phyloP scores from a whole-genome alignment of 2,797 vertebrate species.

The Aulostomus chinensis region DNA sequence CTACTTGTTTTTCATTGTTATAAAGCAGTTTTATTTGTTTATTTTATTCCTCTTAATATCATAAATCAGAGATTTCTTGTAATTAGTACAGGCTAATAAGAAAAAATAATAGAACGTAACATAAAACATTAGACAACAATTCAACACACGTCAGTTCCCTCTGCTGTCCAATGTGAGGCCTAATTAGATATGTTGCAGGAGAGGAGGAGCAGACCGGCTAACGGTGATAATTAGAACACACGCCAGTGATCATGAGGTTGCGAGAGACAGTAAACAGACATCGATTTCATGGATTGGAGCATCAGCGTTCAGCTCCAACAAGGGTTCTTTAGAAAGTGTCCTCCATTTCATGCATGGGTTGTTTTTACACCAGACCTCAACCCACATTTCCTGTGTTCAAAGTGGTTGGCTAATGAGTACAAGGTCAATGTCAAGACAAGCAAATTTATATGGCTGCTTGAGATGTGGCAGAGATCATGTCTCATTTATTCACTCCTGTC shows the following conservation, averaged over 20 bases:
- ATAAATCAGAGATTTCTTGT: too few species aligned
- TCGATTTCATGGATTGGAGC: conserved; percentile 44
- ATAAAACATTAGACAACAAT: neutral
- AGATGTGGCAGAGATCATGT: neutral
- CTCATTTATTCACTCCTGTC: neutral
- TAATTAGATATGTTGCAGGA: conserved; percentile 2
- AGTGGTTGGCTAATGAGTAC: conserved; percentile 4
- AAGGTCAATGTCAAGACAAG: too few species aligned
- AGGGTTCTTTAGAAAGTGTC: conserved; percentile 6
- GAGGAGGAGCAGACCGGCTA: conserved; percentile 11
- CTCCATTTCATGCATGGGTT: conserved; percentile 34
- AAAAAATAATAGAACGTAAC: neutral
- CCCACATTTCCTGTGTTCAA: conserved; percentile 15
- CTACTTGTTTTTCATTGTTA: too few species aligned
- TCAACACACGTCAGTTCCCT: neutral
- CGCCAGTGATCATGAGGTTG: conserved; percentile 18
- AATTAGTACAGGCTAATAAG: too few species aligned
- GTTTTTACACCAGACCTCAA: conserved; percentile 27
- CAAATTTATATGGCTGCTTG: too few species aligned
- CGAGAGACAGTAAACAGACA: conserved; percentile 31
- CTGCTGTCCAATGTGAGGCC: conserved; percentile 28
- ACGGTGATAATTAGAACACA: conserved; percentile 40
- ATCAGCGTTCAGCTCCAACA: conserved; percentile 7
- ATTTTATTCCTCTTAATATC: too few species aligned
- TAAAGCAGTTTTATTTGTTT: too few species aligned